These are phyloP conservation scores for Epinephelus coioides DNA, from an alignment of 2,797 vertebrate species.

Conservation along the genomic window DNA sequence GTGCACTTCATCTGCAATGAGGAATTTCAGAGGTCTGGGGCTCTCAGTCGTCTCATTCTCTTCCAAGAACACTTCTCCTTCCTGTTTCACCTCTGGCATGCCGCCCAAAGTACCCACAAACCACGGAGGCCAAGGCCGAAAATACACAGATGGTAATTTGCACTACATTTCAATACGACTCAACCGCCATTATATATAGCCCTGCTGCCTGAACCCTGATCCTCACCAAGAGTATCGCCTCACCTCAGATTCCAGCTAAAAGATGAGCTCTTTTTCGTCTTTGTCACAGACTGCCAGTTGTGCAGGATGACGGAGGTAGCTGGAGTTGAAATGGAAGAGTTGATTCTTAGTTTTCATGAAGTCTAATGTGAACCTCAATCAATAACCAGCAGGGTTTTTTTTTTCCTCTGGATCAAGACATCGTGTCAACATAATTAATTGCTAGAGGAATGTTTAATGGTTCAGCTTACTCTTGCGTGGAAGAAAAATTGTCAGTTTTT, in stretches of 20 bases:
- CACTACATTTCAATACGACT: conserved; percentile 86
- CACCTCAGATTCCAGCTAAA: conserved; percentile 75
- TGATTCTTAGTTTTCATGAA: conserved; percentile 26
- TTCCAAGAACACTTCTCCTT: conserved; percentile 91
- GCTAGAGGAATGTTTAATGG: conserved; percentile 11
- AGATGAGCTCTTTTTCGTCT: conserved; percentile 69
- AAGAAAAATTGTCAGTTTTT: conserved; percentile 29
- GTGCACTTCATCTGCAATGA: conserved; percentile 88
- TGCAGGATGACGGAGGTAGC: conserved; percentile 14
- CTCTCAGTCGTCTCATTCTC: conserved; percentile 86
- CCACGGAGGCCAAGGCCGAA: conserved; percentile 85
- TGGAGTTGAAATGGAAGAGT: conserved; percentile 7
- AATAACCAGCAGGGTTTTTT: not conserved
- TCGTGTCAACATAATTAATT: conserved; percentile 36
- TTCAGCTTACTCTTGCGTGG: conserved; percentile 18
- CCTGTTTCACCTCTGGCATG: conserved; percentile 90
- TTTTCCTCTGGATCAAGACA: conserved; percentile 5
- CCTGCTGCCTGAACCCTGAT: conserved; percentile 75
- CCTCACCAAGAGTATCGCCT: conserved; percentile 73
- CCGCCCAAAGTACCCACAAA: conserved; percentile 87
- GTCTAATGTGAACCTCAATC: conserved; percentile 43
- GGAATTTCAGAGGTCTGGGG: conserved; percentile 88
- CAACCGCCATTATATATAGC: conserved; percentile 82
- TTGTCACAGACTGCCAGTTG: conserved; percentile 57
- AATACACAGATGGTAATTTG: conserved; percentile 90